A percentile compares a stretch with the other conserved stretches of the same genome.
Evolutionary conservation across 1,140 invertebrate species (phyloP).

Genomic region (Helicoverpa zea): DNA sequence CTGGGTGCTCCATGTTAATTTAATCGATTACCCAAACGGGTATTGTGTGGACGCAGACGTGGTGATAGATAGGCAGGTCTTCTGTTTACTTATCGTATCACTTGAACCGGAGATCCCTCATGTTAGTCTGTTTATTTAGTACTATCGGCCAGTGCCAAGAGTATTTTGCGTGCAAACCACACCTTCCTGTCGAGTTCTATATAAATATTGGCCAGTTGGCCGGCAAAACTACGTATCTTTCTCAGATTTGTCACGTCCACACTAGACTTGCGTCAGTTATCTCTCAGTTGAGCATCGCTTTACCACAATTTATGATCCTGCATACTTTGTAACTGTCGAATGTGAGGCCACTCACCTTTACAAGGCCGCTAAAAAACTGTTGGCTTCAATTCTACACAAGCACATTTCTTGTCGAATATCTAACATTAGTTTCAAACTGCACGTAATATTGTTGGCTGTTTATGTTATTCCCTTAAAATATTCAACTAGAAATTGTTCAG

Average conservation of each 20-base stretch:
- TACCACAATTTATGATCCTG: slow-evolving; percentile 32
- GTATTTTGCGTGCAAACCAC: slow-evolving; percentile 57
- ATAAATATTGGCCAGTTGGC: slow-evolving; percentile 25
- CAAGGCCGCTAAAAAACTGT: slow-evolving; percentile 60
- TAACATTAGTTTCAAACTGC: not conserved
- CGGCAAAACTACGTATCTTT: slow-evolving; percentile 17
- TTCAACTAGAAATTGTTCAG: no score
- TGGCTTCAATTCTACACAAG: slow-evolving; percentile 15
- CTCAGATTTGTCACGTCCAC: slow-evolving; percentile 26
- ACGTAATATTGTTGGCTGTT: no score
- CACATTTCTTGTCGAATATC: slow-evolving; percentile 6
- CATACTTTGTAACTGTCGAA: slow-evolving; percentile 23
- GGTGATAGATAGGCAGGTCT: not conserved
- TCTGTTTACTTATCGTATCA: slow-evolving; percentile 27
- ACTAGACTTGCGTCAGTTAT: not conserved
- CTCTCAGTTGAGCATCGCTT: not conserved
- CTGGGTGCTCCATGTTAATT: slow-evolving; percentile 31
- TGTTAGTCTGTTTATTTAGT: slow-evolving; percentile 31
- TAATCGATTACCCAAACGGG: slow-evolving; percentile 34
- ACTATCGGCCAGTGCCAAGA: slow-evolving; percentile 58
- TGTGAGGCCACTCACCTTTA: slow-evolving; percentile 60
- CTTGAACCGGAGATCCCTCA: slow-evolving; percentile 12
- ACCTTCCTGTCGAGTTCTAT: slow-evolving; percentile 52
- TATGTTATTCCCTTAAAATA: no score
- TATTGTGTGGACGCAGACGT: not conserved